Evolutionary conservation across 2,888 invertebrate species (phyloP), one percentile per base, ranked within the genome.

Genomic region (Dasypogon diadema): DNA sequence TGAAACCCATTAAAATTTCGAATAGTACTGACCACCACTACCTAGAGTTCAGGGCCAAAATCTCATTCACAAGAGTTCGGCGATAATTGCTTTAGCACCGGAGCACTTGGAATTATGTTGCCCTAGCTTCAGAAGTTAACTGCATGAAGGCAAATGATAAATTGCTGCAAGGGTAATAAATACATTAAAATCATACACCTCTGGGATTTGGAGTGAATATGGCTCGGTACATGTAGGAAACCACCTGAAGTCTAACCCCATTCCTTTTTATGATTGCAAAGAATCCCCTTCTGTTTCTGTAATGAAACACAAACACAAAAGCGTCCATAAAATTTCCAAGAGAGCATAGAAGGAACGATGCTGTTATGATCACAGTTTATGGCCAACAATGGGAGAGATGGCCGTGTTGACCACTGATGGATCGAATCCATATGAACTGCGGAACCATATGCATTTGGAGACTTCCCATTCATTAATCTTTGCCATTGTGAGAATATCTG

Each of bases 381-480:
- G 16, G 10, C 34, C 37, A 34, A 60, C 42, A 42, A 21, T 21
- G 37, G 56, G 21, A 21, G 5, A 8, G 51, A 51, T 21, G 16
- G 4, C 37, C 37, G 12, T 16, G 5, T 14, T 18, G 16, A 16
- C 37, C 21, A 18, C 37, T 60, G 60, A 60, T 37, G 48, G 48
- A 46, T 68, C 2, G 48, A 16, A 14, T 16, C 24, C 48, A 48
- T 21, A 2, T 12, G 2, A 6, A 2, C 37, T 14, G 65, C 22
- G 26, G 8, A 26, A 46, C 34, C 54, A 54, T 54, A 30, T 54
- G 70, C 70, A 22, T 51, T 54, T 46, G 54, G 51, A 18, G 30
- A 54, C 70, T 54, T 70, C 21, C 18, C 30, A 54, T 70, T 54
- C 70, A 70, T 70, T 70, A 70, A 70, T 70, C 51, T 70, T 70